Conservation (phyloP, 2,113 vertebrate species). For the Potamarius usumacintae region DNA sequence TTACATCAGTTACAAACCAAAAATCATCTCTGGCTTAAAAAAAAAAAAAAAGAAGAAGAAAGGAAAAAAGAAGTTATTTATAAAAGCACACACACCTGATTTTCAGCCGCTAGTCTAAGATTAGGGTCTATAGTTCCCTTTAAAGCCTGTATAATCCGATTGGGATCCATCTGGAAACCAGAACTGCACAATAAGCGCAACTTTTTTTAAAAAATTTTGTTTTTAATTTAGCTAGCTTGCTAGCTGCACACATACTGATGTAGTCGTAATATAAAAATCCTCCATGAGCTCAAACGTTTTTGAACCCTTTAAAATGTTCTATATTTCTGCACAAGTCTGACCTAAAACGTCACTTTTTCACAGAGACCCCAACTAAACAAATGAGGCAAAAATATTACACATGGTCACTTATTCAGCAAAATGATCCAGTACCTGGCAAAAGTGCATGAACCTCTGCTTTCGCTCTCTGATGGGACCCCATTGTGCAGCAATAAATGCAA, state of each 20-base stretch:
- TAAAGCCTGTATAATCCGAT: slow-evolving; percentile 93
- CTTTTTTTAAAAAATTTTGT: slow-evolving; percentile 31
- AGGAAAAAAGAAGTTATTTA: slow-evolving; percentile 42
- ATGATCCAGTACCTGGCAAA: too few relatives aligned
- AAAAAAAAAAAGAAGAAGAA: too few relatives aligned
- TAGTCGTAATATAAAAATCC: not conserved
- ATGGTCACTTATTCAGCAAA: too few relatives aligned
- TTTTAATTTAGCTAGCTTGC: slow-evolving; percentile 22
- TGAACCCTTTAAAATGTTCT: too few relatives aligned
- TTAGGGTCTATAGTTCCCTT: slow-evolving; percentile 94
- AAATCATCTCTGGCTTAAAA: not conserved
- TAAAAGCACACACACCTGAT: slow-evolving; percentile 79
- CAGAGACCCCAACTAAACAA: too few relatives aligned
- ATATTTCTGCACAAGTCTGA: too few relatives aligned
- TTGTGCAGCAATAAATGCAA: too few relatives aligned
- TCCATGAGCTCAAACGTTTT: too few relatives aligned
- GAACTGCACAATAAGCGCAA: slow-evolving; percentile 24
- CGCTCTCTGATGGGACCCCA: too few relatives aligned
- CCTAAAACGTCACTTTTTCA: not conserved
- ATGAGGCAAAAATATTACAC: too few relatives aligned
- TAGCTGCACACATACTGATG: not conserved
- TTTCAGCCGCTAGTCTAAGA: slow-evolving; percentile 87
- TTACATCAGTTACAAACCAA: not conserved
- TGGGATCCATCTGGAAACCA: slow-evolving; percentile 86
- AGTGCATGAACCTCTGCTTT: too few relatives aligned